Conservation (phyloP, 2,113 vertebrate species). For the Oenanthe melanoleuca region DNA sequence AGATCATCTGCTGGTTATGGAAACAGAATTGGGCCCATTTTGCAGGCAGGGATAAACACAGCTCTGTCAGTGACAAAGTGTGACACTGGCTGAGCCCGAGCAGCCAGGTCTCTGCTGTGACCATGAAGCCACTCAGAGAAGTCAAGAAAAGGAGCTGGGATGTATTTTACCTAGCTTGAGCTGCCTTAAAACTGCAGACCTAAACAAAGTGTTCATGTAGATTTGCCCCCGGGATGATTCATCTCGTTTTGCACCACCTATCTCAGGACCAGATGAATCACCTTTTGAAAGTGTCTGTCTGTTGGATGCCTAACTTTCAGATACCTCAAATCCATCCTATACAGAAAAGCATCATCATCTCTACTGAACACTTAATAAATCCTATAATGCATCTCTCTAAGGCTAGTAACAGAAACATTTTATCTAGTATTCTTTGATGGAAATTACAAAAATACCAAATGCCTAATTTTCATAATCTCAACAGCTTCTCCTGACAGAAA, state of each 20-base stretch:
- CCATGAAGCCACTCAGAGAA: not conserved
- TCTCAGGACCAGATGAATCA: constrained; percentile 48
- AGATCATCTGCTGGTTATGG: not conserved
- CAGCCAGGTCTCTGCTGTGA: not conserved
- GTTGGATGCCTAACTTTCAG: constrained; percentile 17
- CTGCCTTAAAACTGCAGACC: constrained; percentile 24
- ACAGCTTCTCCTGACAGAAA: not conserved
- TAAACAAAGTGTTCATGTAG: not conserved
- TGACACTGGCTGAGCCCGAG: accelerated
- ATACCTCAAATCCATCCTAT: not conserved
- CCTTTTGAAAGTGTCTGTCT: not conserved
- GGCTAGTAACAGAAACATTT: not conserved
- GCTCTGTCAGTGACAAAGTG: not conserved
- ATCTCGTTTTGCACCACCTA: not conserved
- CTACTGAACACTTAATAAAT: not conserved
- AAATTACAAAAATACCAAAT: not conserved
- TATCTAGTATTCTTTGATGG: not conserved
- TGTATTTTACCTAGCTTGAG: not conserved
- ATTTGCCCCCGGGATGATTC: constrained; percentile 26
- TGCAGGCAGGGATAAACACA: not conserved
- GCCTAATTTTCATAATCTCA: not conserved
- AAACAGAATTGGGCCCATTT: not conserved
- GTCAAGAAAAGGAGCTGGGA: not conserved
- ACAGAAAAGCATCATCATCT: not conserved
- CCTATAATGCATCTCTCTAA: not conserved